Conservation (phyloP, 2,888 invertebrate genomes). For the Falcaria lacertinaria region DNA sequence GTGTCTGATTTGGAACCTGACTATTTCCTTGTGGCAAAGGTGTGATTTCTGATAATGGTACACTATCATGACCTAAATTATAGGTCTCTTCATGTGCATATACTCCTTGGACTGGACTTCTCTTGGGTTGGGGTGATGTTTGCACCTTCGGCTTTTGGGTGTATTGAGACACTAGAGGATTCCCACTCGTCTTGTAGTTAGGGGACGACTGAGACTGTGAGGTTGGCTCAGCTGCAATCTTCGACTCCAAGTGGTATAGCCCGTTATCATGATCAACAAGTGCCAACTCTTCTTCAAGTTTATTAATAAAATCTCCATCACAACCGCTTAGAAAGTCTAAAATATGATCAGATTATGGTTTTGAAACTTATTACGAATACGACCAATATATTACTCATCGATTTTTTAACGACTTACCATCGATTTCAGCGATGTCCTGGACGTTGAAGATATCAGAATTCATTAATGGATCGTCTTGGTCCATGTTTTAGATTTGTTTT, state of each 20-base stretch:
- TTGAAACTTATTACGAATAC: slow-evolving; percentile 14
- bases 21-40: slow-evolving; percentile 39
- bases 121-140: slow-evolving; percentile 38
- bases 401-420: slow-evolving; percentile 72
- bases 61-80: slow-evolving; percentile 41
- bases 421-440: slow-evolving; percentile 83
- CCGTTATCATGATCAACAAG: slow-evolving; percentile 51
- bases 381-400: slow-evolving; percentile 5
- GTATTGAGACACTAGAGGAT: slow-evolving; percentile 65
- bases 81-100: slow-evolving; percentile 53
- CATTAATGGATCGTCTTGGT: slow-evolving; percentile 58
- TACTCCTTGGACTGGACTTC: slow-evolving; percentile 48
- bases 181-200: slow-evolving; percentile 47
- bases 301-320: slow-evolving; percentile 82
- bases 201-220: slow-evolving; percentile 53
- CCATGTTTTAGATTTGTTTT: slow-evolving; percentile 38
- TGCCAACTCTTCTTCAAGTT: slow-evolving; percentile 67
- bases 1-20: slow-evolving; percentile 38
- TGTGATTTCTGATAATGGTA: slow-evolving; percentile 49
- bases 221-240: slow-evolving; percentile 39
- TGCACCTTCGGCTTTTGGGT: slow-evolving; percentile 37
- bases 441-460: slow-evolving; percentile 82
- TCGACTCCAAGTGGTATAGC: slow-evolving; percentile 48
- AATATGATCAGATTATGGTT: slow-evolving; percentile 9
- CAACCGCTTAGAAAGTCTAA: slow-evolving; percentile 83